Percentiles rank a stretch among this genome's conserved stretches.
phyloP scores from a whole-genome alignment of 1,140 invertebrate species.

The Babylonia areolata region DNA sequence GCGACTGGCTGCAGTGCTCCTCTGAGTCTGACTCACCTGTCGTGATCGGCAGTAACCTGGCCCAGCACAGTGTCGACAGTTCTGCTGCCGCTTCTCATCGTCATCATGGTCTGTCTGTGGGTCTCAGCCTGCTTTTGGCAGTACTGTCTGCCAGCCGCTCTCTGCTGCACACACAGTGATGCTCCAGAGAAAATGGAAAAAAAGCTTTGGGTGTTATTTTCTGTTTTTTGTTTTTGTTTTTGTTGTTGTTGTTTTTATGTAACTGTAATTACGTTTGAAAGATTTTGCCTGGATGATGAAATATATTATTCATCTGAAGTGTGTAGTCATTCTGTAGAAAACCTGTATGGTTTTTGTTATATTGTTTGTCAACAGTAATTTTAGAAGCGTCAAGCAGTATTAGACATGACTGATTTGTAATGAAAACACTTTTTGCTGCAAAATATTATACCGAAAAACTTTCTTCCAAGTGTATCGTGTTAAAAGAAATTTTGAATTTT shows the following conservation, averaged over 20 bases:
- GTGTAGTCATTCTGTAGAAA: background rate
- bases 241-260: too few relatives aligned
- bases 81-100: background rate
- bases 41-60: background rate
- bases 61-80: background rate
- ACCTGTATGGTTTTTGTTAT: background rate
- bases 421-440: background rate
- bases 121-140: background rate
- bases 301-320: background rate
- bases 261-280: background rate
- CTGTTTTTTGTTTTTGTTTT: too few relatives aligned
- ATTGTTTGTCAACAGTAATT: background rate
- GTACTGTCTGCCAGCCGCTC: background rate
- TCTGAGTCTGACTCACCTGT: background rate
- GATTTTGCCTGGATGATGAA: background rate
- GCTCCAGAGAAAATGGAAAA: background rate
- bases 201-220: background rate
- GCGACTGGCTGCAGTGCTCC: conserved; percentile 47
- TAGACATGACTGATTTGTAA: background rate
- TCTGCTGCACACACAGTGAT: background rate
- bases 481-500: background rate
- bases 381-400: background rate
- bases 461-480: background rate
- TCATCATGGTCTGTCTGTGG: background rate
- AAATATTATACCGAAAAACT: background rate